Percentiles rank a stretch among this genome's conserved stretches.
Conservation (phyloP, 2,113 vertebrate genomes). For the Pristiophorus japonicus region DNA sequence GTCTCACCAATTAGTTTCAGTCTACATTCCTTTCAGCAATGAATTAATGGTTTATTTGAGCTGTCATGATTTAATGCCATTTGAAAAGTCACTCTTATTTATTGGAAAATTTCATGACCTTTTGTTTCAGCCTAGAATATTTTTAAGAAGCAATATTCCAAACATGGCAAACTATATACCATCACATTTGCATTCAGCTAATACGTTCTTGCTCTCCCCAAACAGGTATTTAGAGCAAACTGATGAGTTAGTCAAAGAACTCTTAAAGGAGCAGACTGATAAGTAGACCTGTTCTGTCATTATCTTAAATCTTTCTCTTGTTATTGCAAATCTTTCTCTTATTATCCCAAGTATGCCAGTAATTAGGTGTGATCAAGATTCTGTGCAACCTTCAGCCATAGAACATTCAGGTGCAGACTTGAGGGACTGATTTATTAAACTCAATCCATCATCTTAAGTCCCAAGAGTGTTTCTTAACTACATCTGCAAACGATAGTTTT, state of each 20-base stretch:
- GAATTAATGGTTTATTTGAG: background rate
- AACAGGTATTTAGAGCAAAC: background rate
- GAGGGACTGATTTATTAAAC: background rate
- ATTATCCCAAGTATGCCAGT: background rate
- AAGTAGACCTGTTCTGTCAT: background rate
- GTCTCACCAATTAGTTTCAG: background rate
- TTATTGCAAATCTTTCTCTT: slow-evolving; percentile 11
- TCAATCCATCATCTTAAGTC: slow-evolving; percentile 2
- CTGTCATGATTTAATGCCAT: background rate
- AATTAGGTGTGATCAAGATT: background rate
- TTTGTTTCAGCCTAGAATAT: background rate
- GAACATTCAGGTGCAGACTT: background rate
- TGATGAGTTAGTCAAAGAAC: background rate
- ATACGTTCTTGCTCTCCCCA: background rate
- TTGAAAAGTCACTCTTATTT: background rate
- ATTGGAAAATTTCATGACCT: background rate
- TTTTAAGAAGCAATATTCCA: background rate
- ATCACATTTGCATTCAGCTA: background rate
- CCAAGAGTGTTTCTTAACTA: background rate
- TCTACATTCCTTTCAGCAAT: background rate
- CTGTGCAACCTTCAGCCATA: background rate
- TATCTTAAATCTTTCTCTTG: background rate
- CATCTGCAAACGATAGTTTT: background rate
- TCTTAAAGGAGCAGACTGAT: background rate
- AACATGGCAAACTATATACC: background rate